Conservation (phyloP, 2,113 vertebrate genomes). For the Electrona antarctica region DNA sequence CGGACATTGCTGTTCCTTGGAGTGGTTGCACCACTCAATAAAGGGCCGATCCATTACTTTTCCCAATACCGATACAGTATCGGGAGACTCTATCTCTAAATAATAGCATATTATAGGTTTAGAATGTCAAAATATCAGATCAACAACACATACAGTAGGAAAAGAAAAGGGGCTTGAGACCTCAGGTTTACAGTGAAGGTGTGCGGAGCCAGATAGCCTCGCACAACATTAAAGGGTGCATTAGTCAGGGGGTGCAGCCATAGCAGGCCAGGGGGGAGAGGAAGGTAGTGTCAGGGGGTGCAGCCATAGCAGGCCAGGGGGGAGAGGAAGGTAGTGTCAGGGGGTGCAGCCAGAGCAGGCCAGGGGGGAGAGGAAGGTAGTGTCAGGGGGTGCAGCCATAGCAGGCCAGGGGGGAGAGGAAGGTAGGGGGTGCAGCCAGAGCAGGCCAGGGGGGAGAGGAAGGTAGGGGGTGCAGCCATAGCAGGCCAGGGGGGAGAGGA, state of each 20-base stretch:
- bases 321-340: too few relatives aligned
- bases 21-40: too few relatives aligned
- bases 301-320: neutral
- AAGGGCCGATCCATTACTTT: too few relatives aligned
- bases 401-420: neutral
- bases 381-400: neutral
- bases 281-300: neutral
- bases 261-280: neutral
- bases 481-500: neutral
- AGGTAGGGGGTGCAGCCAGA: neutral
- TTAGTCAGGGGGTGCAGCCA: neutral
- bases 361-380: too few relatives aligned
- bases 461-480: neutral
- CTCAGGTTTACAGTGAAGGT: too few relatives aligned
- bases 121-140: too few relatives aligned
- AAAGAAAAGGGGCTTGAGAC: too few relatives aligned
- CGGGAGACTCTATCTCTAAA: too few relatives aligned
- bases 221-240: neutral
- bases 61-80: too few relatives aligned
- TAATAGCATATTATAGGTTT: too few relatives aligned
- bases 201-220: neutral
- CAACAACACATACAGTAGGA: too few relatives aligned
- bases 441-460: neutral
- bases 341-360: neutral
- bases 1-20: too few relatives aligned